phyloP scores from a whole-genome alignment of 2,797 vertebrate genomes.

The Gymnothorax reevesii region DNA sequence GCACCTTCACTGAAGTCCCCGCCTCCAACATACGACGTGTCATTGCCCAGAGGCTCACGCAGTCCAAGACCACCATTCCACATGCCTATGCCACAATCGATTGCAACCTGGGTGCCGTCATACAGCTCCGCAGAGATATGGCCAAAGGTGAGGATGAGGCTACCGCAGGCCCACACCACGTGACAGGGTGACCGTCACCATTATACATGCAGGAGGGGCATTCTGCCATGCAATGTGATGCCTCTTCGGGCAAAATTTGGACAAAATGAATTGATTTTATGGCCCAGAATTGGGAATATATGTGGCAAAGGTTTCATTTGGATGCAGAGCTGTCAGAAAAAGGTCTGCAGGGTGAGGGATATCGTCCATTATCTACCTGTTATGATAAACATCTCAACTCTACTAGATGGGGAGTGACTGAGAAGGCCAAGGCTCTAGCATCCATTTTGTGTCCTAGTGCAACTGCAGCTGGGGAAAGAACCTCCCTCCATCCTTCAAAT shows the following conservation, averaged over 20 bases:
- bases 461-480: neutral
- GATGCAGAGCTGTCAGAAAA: no score
- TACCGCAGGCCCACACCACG: no score
- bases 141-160: constrained; percentile 78
- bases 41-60: constrained; percentile 90
- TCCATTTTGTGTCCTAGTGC: neutral
- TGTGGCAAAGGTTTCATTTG: neutral
- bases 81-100: constrained; percentile 88
- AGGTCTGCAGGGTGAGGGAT: neutral
- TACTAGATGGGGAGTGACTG: no score
- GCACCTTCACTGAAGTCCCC: constrained; percentile 88
- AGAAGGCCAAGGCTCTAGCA: neutral
- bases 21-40: constrained; percentile 87
- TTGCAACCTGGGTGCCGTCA: constrained; percentile 86
- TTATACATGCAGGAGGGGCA: neutral
- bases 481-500: neutral
- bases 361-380: neutral
- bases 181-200: neutral
- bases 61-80: constrained; percentile 92
- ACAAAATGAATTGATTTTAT: neutral
- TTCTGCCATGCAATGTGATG: neutral
- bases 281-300: neutral
- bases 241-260: neutral
- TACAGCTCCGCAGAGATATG: constrained; percentile 80
- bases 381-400: no score